Percentiles rank a stretch among this genome's conserved stretches.
Conservation (phyloP, 2,797 vertebrate genomes). For the Peromyscus aztecus region DNA sequence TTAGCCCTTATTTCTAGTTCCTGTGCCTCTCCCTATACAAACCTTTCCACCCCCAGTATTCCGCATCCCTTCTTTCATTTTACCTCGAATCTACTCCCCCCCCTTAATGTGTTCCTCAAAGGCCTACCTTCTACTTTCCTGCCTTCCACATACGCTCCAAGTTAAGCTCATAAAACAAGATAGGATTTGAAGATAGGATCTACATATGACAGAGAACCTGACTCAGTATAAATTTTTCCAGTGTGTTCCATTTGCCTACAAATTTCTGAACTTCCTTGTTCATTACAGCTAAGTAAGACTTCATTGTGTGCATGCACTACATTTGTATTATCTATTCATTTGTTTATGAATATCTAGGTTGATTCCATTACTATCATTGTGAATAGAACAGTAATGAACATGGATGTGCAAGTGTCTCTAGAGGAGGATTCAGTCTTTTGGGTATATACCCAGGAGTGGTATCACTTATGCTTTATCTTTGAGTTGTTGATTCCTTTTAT, state of each 20-base stretch:
- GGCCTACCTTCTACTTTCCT: neutral
- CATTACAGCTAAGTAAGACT: neutral
- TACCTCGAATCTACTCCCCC: neutral
- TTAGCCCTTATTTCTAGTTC: neutral
- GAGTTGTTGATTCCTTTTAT: constrained; percentile 42
- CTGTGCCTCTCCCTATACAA: neutral
- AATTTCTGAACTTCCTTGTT: neutral
- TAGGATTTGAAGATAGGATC: neutral
- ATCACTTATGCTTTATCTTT: neutral
- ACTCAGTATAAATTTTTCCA: neutral
- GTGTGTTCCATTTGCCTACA: neutral
- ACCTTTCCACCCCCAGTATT: neutral
- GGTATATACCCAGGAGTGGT: neutral
- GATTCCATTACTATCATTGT: neutral
- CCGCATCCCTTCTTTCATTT: neutral
- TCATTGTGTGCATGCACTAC: neutral
- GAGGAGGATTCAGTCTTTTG: neutral
- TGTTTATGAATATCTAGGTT: neutral
- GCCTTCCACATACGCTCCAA: neutral
- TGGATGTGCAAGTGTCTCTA: neutral
- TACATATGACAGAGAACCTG: neutral
- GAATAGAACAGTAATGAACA: neutral
- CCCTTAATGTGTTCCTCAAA: neutral
- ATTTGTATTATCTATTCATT: neutral
- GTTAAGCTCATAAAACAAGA: neutral